A percentile compares a stretch with the other conserved stretches of the same genome.
phyloP scores from a whole-genome alignment of 1,140 invertebrate species.

The Lutraria rhynchaena region DNA sequence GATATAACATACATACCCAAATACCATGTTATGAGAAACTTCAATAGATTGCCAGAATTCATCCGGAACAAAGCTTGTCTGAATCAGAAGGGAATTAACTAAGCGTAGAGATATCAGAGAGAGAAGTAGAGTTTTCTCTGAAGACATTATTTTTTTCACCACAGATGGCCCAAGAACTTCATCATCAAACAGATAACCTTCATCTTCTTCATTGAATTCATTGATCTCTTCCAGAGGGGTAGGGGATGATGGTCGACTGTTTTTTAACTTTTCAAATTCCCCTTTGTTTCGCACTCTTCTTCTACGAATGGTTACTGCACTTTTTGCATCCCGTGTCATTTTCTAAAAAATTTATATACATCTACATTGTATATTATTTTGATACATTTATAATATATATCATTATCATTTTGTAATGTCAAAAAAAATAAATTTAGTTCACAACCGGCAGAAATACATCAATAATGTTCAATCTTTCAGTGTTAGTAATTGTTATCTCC shows the following conservation, averaged over 20 bases:
- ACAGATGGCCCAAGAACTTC: constrained; percentile 72
- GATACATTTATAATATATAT: neutral
- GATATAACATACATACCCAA: constrained; percentile 86
- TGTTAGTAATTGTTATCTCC: neutral
- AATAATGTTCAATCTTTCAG: neutral
- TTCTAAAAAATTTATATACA: constrained; percentile 8
- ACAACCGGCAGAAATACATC: neutral
- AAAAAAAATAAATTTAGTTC: neutral
- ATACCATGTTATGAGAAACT: constrained; percentile 92
- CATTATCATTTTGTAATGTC: neutral
- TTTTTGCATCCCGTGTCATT: constrained; percentile 72
- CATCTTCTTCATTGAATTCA: constrained; percentile 66
- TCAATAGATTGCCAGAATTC: constrained; percentile 97
- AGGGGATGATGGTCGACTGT: constrained; percentile 55
- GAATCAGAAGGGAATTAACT: constrained; percentile 81
- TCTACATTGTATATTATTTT: neutral
- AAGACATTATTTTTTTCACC: constrained; percentile 73
- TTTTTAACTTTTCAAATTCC: constrained; percentile 65
- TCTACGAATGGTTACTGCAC: constrained; percentile 71
- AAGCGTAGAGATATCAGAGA: constrained; percentile 76
- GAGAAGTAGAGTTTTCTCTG: constrained; percentile 74
- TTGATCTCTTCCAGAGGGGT: constrained; percentile 60
- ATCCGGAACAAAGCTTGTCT: constrained; percentile 94
- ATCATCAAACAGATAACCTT: constrained; percentile 75
- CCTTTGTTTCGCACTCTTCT: constrained; percentile 64